phyloP scores from a whole-genome alignment of 2,797 vertebrate genomes.

The Podargus strigoides region DNA sequence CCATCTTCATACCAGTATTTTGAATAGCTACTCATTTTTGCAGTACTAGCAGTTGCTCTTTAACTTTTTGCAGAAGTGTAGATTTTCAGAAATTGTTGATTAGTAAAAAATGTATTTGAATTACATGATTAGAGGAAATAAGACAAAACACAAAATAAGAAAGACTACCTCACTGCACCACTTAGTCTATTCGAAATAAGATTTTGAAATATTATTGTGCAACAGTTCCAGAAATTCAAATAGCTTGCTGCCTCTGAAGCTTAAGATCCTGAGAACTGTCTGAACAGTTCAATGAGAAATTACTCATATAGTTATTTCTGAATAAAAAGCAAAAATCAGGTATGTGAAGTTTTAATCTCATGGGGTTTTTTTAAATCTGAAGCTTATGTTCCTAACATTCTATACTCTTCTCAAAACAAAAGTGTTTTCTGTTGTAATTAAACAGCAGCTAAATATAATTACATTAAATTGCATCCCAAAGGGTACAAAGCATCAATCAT shows the following conservation, averaged over 20 bases:
- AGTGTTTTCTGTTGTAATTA: not conserved
- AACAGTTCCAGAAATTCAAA: not conserved
- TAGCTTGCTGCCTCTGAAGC: not conserved
- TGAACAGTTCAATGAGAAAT: not conserved
- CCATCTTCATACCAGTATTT: not conserved
- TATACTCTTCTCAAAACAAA: not conserved
- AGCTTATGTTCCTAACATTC: not conserved
- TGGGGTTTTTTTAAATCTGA: not conserved
- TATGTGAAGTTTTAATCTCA: not conserved
- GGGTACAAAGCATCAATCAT: not conserved
- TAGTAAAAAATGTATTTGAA: not conserved
- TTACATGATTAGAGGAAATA: not conserved
- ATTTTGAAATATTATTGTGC: not conserved
- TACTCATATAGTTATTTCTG: not conserved
- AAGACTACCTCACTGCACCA: not conserved
- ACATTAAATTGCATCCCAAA: not conserved
- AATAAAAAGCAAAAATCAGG: not conserved
- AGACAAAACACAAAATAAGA: not conserved
- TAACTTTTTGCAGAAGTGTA: not conserved
- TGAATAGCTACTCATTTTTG: not conserved
- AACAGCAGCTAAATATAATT: not conserved
- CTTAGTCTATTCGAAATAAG: not conserved
- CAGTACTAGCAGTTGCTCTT: not conserved
- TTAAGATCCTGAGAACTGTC: not conserved
- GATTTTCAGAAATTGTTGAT: not conserved